phyloP scores from a whole-genome alignment of 2,888 invertebrate species.

The Leptinotarsa rubiginosa region DNA sequence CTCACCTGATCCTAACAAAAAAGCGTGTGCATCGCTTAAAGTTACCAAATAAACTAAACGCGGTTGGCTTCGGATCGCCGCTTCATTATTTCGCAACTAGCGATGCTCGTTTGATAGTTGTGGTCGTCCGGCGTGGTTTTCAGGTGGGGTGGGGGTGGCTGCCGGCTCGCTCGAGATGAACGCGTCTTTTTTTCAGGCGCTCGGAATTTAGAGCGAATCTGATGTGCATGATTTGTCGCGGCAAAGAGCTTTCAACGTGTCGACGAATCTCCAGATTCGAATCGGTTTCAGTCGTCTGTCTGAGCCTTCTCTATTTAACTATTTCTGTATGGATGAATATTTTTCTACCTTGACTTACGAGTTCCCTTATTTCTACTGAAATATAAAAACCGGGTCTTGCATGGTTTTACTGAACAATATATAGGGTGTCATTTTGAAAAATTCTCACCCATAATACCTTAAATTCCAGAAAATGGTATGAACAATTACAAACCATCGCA shows the following conservation, averaged over 20 bases:
- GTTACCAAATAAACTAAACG: conserved; percentile 64
- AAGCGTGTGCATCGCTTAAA: conserved; percentile 62
- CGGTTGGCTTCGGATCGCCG: conserved; percentile 55
- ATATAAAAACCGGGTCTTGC: too few species aligned
- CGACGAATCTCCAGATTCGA: too few species aligned
- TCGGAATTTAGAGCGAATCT: neutral
- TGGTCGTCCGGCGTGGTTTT: conserved; percentile 41
- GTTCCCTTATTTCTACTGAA: too few species aligned
- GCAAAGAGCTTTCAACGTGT: neutral
- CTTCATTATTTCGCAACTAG: conserved; percentile 62
- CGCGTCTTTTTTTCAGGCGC: conserved; percentile 2
- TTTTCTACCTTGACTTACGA: too few species aligned
- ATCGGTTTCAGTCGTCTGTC: too few species aligned
- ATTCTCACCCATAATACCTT: too few species aligned
- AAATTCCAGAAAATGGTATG: too few species aligned
- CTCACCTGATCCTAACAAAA: conserved; percentile 55
- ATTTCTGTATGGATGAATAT: too few species aligned
- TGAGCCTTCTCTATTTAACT: too few species aligned
- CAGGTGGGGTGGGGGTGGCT: conserved; percentile 37
- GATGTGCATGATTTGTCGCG: neutral
- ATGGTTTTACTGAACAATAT: too few species aligned
- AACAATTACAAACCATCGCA: too few species aligned
- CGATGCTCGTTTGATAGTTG: conserved; percentile 52
- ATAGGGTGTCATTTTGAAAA: too few species aligned
- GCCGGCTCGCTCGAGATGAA: neutral